Conservation (phyloP, 2,797 vertebrate genomes). For the Lepilemur ruficaudatus region DNA sequence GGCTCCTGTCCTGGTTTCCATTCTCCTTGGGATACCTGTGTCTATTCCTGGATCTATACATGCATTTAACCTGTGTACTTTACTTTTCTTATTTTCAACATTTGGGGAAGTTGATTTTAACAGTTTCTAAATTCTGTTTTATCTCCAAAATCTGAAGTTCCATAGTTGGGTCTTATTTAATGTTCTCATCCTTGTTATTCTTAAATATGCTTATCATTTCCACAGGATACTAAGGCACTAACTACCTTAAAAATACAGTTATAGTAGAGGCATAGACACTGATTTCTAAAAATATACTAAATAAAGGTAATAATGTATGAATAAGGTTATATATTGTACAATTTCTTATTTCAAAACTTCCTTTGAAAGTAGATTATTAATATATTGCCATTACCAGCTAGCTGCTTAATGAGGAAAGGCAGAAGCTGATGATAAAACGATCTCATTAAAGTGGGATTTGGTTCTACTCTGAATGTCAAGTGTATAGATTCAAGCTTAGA, state of each 20-base stretch:
- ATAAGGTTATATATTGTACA: not conserved
- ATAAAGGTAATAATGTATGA: not conserved
- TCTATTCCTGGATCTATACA: not conserved
- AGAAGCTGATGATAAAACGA: constrained; percentile 49
- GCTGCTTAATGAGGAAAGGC: constrained; percentile 9
- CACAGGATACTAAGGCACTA: not conserved
- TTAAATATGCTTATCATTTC: not conserved
- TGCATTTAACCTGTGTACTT: not conserved
- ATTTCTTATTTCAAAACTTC: constrained; percentile 37
- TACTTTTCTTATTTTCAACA: not conserved
- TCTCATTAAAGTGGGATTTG: constrained; percentile 65
- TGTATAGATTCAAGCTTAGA: constrained; percentile 38
- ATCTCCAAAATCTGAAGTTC: not conserved
- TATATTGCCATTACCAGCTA: constrained; percentile 32
- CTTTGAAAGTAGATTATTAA: constrained; percentile 46
- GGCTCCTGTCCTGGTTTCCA: not conserved
- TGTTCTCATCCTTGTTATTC: not conserved
- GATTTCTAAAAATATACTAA: not conserved
- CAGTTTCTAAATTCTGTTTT: not conserved
- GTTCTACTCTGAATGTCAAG: constrained; percentile 54
- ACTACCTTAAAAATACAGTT: not conserved
- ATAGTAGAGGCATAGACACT: not conserved
- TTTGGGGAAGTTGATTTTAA: not conserved
- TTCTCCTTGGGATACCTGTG: not conserved
- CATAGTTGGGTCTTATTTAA: not conserved